These are phyloP conservation scores for Hedychridium roseum DNA, from an alignment of 2,888 invertebrate species.

Conservation along the genomic window DNA sequence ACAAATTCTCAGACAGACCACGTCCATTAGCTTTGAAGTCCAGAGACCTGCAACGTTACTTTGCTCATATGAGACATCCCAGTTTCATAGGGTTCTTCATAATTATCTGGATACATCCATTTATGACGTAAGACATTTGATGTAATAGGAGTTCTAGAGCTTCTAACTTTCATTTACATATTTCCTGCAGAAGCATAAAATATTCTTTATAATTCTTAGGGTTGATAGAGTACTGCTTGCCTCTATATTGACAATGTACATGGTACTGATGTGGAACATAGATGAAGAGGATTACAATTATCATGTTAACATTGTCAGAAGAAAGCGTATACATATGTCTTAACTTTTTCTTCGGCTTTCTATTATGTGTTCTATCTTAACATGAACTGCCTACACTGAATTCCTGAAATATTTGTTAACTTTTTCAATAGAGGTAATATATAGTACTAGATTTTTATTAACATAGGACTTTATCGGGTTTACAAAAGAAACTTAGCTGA, in stretches of 20 bases:
- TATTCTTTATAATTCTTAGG: neutral
- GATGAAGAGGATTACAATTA: slow-evolving; percentile 68
- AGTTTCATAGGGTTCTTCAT: slow-evolving; percentile 69
- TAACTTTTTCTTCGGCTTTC: neutral
- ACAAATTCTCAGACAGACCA: slow-evolving; percentile 66
- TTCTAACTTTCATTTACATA: neutral
- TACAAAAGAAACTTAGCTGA: no score
- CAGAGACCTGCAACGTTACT: slow-evolving; percentile 65
- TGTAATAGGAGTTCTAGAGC: neutral
- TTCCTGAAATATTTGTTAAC: no score
- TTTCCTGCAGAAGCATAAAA: neutral
- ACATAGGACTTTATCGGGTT: no score
- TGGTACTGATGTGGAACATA: slow-evolving; percentile 71
- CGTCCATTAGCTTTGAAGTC: slow-evolving; percentile 68
- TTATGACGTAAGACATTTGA: slow-evolving; percentile 66
- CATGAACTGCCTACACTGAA: no score
- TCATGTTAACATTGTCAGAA: slow-evolving; percentile 65
- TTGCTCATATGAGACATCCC: slow-evolving; percentile 71
- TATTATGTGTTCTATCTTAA: no score
- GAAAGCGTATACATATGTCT: slow-evolving; percentile 65
- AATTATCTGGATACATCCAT: slow-evolving; percentile 69
- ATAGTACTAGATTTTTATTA: no score
- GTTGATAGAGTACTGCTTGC: slow-evolving; percentile 68
- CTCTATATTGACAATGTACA: slow-evolving; percentile 66
- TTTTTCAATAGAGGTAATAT: no score